Base-by-base conservation (phyloP, 2,888 invertebrate genomes). In the Mimachlamys varia region DNA sequence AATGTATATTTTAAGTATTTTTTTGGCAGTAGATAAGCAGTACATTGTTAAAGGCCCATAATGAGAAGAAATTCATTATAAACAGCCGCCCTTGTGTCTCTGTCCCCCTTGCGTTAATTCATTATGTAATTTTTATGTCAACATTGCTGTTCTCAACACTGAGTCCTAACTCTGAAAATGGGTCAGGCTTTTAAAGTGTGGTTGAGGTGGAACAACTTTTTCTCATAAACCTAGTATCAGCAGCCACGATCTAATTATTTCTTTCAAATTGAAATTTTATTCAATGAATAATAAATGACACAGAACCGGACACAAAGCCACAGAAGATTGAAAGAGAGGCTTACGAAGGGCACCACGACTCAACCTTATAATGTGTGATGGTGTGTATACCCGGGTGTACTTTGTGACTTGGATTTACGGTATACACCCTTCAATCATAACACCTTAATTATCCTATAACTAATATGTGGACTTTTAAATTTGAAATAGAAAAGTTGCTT, bases 241-340 rank as follows among this genome's bases (percentile, higher is more conserved):
- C 76, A 76, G 27, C 76, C 33, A 5, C 76, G 76, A 76, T 76
- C 76, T 76, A 76, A 76, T 76, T 76, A 76, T 76, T 76, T 76
- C 76, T 76, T 76, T 76, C 76, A 76, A 76, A 76, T 76, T 76
- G 76, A 76, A 76, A 76, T 76, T 76, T 76, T 76, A 76, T 76
- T 76, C 76, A 76, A 76, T 76, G 76, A 76, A 76, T 76, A 76
- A 76, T 76, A 76, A 76, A 76, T 76, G 76, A 76, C 76, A 76
- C 76, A 76, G 76, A 76, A 76, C 76, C 76, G 76, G 76, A 76
- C 76, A 76, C 76, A 76, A 76, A 22, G 33, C 76, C 33, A 15
- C 12, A 76, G 76, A 76, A 76, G 76, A 76, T 76, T 76, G 76
- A 76, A 76, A 76, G 76, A 76, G 76, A 76, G 76, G 76, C 76